These are phyloP conservation scores for Cosmopolites sordidus DNA, from an alignment of 2,888 invertebrate species.

Conservation along the genomic window DNA sequence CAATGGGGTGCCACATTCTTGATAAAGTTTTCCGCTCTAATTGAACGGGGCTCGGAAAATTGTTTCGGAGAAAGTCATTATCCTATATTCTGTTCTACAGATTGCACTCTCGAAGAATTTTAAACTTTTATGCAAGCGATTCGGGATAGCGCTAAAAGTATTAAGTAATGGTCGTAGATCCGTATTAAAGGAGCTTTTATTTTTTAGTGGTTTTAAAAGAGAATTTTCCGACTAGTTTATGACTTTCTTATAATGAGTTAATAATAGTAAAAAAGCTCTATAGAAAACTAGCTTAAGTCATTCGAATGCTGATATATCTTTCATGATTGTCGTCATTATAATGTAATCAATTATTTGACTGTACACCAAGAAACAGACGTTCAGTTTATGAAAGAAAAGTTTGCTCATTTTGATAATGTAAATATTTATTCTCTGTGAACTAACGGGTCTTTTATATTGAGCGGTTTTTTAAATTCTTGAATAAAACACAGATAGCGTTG, in stretches of 20 bases:
- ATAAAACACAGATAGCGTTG: too few relatives aligned
- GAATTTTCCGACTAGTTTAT: neutral
- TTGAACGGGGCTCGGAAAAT: slow-evolving; percentile 22
- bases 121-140: slow-evolving; percentile 25
- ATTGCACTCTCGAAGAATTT: slow-evolving; percentile 24
- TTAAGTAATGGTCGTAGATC: slow-evolving; percentile 25
- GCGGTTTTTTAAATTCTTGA: too few relatives aligned
- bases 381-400: too few relatives aligned
- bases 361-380: too few relatives aligned
- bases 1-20: slow-evolving; percentile 28
- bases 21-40: slow-evolving; percentile 25
- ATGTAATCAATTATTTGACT: too few relatives aligned
- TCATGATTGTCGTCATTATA: too few relatives aligned
- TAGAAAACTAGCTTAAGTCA: too few relatives aligned
- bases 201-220: slow-evolving; percentile 17
- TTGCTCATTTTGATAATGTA: too few relatives aligned
- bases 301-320: too few relatives aligned
- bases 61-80: slow-evolving; percentile 13
- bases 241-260: neutral
- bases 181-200: slow-evolving; percentile 22
- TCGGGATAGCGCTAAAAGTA: slow-evolving; percentile 18
- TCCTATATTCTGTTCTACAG: slow-evolving; percentile 21
- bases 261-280: neutral
- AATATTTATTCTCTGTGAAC: too few relatives aligned
- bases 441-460: too few relatives aligned